Base-by-base conservation (phyloP, 2,113 vertebrate genomes). In the Sander lucioperca region DNA sequence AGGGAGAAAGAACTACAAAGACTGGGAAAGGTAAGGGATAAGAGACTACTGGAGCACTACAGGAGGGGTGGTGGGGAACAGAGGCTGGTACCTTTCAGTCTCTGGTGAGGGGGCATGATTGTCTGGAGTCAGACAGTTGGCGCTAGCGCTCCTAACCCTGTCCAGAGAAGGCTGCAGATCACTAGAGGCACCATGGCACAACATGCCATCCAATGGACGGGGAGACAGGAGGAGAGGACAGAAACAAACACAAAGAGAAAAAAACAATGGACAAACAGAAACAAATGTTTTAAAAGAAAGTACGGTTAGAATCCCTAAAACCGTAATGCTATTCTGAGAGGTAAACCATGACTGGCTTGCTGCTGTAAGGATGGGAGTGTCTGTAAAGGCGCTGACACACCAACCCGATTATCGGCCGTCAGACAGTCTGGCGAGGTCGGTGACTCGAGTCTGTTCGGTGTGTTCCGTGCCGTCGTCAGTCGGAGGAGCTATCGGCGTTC, bases 81-180 rank as follows among this genome's bases (percentile, higher is more conserved):
- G 86, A 84, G 88, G 95, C 96, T 95, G 95, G 97, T 99, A 99
- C 98, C 98, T 99, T 97, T 98, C 97, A 96, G 96, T 97, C 96
- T 99, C 97, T 96, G 97, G 96, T 97, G 98, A 97, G 96, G 96
- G 97, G 96, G 96, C 97, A 97, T 97, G 97, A 97, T 96, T 96
- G 95, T 97, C 97, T 98, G 98, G 97, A 95, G 96, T 97, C 96
- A 99, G 98, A 97, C 98, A 99, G 97, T 97, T 98, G 97, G 97
- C 96, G 95, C 98, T 99, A 99, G 97, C 97, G 94, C 98, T 99
- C 95, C 96, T 97, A 97, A 97, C 96, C 96, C 97, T 98, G 97
- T 97, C 97, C 97, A 99, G 97, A 95, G 97, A 96, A 95, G 97
- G 96, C 96, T 97, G 97, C 74, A 99, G 97, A 96, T 99, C 98